Evolutionary conservation across 2,113 vertebrate species (phyloP).

Genomic region (Anas platyrhynchos): DNA sequence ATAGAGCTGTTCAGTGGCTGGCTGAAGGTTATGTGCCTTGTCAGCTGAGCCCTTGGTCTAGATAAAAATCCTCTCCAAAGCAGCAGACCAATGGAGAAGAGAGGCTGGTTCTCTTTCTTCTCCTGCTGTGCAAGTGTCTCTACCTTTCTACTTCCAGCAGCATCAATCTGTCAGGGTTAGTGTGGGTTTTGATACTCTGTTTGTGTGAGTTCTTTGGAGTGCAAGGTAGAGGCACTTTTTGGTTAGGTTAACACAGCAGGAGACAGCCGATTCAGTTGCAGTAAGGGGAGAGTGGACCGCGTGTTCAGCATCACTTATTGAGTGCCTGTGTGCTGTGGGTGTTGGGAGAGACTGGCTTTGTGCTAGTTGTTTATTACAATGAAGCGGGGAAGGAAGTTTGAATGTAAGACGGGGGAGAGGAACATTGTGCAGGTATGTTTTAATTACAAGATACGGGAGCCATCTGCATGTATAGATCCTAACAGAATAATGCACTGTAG

Average conservation of each 20-base stretch:
- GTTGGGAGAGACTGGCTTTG: not conserved
- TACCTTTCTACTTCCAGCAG: conserved; percentile 32
- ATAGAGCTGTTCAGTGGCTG: conserved; percentile 21
- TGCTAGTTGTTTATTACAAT: not conserved
- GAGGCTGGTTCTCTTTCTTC: conserved; percentile 50
- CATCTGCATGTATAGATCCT: not conserved
- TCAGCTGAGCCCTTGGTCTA: conserved; percentile 64
- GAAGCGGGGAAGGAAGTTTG: not conserved
- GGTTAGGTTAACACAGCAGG: not conserved
- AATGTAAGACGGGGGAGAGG: not conserved
- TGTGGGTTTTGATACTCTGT: not conserved
- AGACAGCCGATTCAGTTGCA: not conserved
- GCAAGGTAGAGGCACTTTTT: not conserved
- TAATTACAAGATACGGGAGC: not conserved
- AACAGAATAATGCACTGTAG: not conserved
- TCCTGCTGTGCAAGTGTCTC: conserved; percentile 44
- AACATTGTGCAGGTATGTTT: not conserved
- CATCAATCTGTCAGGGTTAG: conserved; percentile 50
- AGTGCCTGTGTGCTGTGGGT: not conserved
- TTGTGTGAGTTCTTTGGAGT: not conserved
- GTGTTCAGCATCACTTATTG: not conserved
- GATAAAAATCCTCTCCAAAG: conserved; percentile 60
- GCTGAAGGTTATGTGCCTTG: conserved; percentile 58
- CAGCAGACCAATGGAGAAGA: conserved; percentile 59
- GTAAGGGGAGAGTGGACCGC: not conserved